Evolutionary conservation across 37 sponge, comb jelly and placozoan genomes (phyloP).

Genomic region (Beroe ovata): DNA sequence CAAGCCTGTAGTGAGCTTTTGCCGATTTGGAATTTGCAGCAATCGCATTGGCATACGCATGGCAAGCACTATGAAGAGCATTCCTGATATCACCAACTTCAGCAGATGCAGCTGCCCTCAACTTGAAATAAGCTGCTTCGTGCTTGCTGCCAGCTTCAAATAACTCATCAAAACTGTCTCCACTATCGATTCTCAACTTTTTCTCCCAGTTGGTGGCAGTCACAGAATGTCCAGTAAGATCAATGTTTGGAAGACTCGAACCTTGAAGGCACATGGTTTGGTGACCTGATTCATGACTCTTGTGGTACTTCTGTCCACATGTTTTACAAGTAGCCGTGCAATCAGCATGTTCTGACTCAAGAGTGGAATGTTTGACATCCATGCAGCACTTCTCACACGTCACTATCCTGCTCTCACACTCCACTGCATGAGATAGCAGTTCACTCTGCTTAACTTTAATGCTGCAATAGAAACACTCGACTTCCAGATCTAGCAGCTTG

Average conservation of each 20-base stretch:
- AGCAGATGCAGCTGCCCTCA: neutral
- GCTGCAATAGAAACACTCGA: constrained; percentile 40
- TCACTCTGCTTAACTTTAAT: neutral
- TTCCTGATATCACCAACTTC: constrained; percentile 27
- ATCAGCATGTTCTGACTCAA: constrained; percentile 31
- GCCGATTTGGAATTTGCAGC: constrained; percentile 70
- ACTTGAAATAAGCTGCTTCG: neutral
- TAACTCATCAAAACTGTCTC: constrained; percentile 38
- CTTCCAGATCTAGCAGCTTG: neutral
- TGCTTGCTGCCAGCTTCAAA: constrained; percentile 11
- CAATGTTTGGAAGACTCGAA: neutral
- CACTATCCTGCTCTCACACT: neutral
- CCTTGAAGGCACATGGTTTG: constrained; percentile 49
- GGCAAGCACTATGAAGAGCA: constrained; percentile 2
- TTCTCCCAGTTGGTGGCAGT: constrained; percentile 18
- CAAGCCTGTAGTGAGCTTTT: constrained; percentile 78
- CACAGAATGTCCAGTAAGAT: neutral
- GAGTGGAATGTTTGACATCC: constrained; percentile 19
- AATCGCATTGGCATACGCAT: constrained; percentile 77
- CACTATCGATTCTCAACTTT: constrained; percentile 49
- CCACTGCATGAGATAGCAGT: constrained; percentile 7
- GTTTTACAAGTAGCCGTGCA: constrained; percentile 20
- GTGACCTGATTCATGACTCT: neutral
- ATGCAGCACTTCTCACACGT: neutral
- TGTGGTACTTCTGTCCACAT: neutral